These are phyloP conservation scores for Coregonus ussuriensis DNA, from an alignment of 2,797 vertebrate species.

Conservation along the genomic window DNA sequence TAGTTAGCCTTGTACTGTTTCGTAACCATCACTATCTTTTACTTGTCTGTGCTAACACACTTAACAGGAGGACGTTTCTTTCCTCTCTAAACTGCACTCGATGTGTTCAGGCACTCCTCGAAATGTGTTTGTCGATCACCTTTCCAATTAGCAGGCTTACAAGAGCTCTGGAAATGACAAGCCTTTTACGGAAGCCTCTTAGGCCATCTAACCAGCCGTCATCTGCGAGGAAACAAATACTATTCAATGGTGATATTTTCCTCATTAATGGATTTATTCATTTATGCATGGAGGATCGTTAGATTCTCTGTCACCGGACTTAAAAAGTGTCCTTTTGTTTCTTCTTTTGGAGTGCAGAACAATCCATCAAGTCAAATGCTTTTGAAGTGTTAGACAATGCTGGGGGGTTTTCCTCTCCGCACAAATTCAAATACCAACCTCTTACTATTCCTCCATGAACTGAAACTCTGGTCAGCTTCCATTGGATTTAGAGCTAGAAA, in stretches of 20 bases:
- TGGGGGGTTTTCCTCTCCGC: background rate
- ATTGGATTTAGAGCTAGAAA: too few species aligned
- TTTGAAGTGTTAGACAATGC: conserved; percentile 14
- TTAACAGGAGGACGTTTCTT: background rate
- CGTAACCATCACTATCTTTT: background rate
- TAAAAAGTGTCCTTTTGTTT: conserved; percentile 24
- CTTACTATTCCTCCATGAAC: background rate
- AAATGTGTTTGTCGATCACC: background rate
- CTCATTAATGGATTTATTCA: conserved; percentile 33
- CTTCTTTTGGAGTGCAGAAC: conserved; percentile 17
- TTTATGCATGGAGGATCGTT: conserved; percentile 29
- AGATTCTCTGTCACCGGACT: conserved; percentile 18
- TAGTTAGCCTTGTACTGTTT: background rate
- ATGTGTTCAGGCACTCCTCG: background rate
- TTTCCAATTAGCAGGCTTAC: conserved; percentile 1
- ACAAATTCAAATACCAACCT: conserved; percentile 1
- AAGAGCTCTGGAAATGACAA: background rate
- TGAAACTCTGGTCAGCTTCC: background rate
- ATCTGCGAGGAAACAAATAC: background rate
- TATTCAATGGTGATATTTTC: background rate
- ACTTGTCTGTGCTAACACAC: background rate
- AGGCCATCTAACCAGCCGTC: background rate
- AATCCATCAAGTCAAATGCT: conserved; percentile 36
- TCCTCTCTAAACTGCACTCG: background rate
- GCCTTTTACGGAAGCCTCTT: background rate